Evolutionary conservation across 2,888 invertebrate species (phyloP).

Genomic region (Trilocha varians): DNA sequence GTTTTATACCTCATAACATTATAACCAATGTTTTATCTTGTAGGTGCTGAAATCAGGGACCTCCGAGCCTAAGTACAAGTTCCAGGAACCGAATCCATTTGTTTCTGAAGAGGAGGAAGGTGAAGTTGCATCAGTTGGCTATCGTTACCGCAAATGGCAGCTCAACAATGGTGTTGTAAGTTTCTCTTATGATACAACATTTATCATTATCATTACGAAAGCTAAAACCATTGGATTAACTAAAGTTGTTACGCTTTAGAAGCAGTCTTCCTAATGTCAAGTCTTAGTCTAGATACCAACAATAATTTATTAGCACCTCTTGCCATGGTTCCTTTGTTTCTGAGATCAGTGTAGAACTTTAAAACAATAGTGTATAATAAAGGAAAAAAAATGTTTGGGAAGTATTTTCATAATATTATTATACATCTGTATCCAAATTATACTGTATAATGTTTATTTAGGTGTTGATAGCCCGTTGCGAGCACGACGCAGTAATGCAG

Average conservation of each 20-base stretch:
- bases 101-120: conserved; percentile 93
- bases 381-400: too few species aligned
- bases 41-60: conserved; percentile 77
- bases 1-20: too few species aligned
- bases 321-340: too few species aligned
- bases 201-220: too few species aligned
- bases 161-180: conserved; percentile 92
- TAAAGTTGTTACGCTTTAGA: too few species aligned
- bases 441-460: conserved; percentile 19
- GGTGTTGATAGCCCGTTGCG: conserved; percentile 92
- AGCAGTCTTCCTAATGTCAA: too few species aligned
- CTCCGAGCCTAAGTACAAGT: conserved; percentile 88
- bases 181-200: too few species aligned
- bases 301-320: too few species aligned
- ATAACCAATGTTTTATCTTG: neutral
- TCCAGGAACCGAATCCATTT: conserved; percentile 94
- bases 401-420: neutral
- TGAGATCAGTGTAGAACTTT: too few species aligned
- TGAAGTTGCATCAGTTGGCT: conserved; percentile 95
- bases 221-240: too few species aligned
- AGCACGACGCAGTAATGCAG: conserved; percentile 95
- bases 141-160: conserved; percentile 97
- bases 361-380: too few species aligned
- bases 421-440: neutral
- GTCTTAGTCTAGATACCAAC: too few species aligned